Conservation (phyloP, 2,888 invertebrate species). For the Orthosia gracilis region DNA sequence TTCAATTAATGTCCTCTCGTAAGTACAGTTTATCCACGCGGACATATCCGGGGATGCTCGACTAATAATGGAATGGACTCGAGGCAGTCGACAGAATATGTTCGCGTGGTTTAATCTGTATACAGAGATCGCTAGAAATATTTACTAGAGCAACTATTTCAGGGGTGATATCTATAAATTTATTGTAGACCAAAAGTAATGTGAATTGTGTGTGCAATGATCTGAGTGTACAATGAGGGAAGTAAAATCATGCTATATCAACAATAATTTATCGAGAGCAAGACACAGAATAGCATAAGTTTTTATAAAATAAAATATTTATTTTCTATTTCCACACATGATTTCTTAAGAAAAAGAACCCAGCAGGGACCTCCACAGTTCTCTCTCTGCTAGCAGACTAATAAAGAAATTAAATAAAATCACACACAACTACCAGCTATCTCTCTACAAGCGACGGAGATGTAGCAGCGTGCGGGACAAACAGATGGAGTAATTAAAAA, state of each 20-base stretch:
- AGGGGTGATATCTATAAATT: not conserved
- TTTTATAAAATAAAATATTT: too few species aligned
- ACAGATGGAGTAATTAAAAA: slow-evolving; percentile 77
- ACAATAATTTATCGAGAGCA: too few species aligned
- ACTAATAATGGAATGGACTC: slow-evolving; percentile 14
- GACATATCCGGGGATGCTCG: slow-evolving; percentile 28
- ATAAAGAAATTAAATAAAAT: slow-evolving; percentile 38
- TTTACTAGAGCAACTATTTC: not conserved
- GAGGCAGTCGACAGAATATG: slow-evolving; percentile 19
- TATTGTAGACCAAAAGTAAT: not conserved
- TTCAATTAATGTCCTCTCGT: slow-evolving; percentile 10
- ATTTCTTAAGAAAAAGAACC: not conserved
- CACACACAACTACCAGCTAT: slow-evolving; percentile 23
- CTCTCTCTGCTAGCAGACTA: not conserved
- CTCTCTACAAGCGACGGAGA: slow-evolving; percentile 27
- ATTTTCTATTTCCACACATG: not conserved
- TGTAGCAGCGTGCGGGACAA: slow-evolving; percentile 51
- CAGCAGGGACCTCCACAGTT: not conserved
- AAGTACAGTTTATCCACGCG: slow-evolving; percentile 38
- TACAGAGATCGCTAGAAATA: slow-evolving; percentile 8
- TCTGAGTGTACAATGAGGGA: too few species aligned
- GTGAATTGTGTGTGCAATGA: too few species aligned
- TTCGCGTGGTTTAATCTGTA: slow-evolving; percentile 36
- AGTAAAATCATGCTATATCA: too few species aligned
- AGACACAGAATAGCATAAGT: too few species aligned